Evolutionary conservation across 2,113 vertebrate species (phyloP).

Genomic region (Felis chaus): DNA sequence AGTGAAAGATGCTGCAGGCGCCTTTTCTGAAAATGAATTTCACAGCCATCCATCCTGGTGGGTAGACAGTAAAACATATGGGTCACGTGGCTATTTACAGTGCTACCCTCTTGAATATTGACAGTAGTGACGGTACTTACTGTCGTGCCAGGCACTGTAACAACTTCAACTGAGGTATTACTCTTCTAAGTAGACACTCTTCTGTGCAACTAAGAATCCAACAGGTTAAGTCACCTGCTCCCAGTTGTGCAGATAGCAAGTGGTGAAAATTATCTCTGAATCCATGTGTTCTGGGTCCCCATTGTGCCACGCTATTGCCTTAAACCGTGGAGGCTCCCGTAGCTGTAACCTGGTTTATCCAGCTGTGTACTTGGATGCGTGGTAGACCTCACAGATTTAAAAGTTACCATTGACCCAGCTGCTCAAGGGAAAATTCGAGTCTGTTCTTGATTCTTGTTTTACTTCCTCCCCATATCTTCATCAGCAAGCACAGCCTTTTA

Average conservation of each 20-base stretch:
- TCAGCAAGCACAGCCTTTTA: not conserved
- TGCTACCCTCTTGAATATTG: not conserved
- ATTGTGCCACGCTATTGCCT: not conserved
- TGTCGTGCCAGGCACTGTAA: not conserved
- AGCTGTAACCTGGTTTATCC: not conserved
- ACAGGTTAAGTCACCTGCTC: not conserved
- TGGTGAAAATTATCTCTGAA: conserved; percentile 12
- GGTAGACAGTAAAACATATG: not conserved
- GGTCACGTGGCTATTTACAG: not conserved
- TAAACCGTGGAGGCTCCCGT: not conserved
- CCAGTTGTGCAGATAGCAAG: not conserved
- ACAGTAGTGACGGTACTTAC: not conserved
- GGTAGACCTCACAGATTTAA: not conserved
- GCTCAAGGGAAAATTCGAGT: not conserved
- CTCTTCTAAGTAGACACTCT: not conserved
- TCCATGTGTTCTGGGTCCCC: not conserved
- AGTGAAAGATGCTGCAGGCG: not conserved
- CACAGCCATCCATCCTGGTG: not conserved
- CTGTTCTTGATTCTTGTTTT: not conserved
- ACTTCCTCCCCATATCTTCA: not conserved
- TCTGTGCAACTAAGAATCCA: not conserved
- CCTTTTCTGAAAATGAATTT: conserved; percentile 4
- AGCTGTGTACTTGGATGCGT: not conserved
- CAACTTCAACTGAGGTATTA: not conserved
- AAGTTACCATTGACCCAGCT: not conserved